These are phyloP conservation scores for Pentalonia nigronervosa DNA, from an alignment of 1,140 invertebrate genomes.

Conservation along the genomic window DNA sequence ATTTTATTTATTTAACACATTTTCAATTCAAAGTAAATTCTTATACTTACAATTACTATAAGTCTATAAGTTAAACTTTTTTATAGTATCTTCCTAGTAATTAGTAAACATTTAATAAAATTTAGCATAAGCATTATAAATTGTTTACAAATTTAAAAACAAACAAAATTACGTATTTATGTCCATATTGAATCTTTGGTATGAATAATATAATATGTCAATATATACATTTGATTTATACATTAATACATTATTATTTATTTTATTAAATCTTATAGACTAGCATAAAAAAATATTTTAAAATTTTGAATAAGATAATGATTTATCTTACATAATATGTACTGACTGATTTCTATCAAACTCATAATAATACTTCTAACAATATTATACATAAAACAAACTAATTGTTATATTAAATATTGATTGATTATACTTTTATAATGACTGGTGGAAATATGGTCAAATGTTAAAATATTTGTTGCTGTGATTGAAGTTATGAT, in stretches of 20 bases:
- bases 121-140: background rate
- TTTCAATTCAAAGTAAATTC: background rate
- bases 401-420: background rate
- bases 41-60: background rate
- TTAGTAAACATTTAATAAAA: constrained; percentile 4
- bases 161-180: background rate
- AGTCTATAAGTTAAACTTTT: background rate
- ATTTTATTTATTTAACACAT: background rate
- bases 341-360: background rate
- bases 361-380: background rate
- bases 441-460: background rate
- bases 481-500: constrained; percentile 24
- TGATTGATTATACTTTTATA: background rate
- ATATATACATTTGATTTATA: background rate
- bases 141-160: background rate
- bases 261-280: background rate
- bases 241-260: background rate
- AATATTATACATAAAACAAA: background rate
- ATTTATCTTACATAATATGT: background rate
- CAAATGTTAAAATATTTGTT: constrained; percentile 37
- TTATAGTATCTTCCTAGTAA: background rate
- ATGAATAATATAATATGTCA: background rate
- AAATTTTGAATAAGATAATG: background rate
- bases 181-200: background rate
- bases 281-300: background rate